A percentile compares a stretch with the other conserved stretches of the same genome.
Conservation (phyloP, 2,797 vertebrate genomes). For the Hippocampus kuda region DNA sequence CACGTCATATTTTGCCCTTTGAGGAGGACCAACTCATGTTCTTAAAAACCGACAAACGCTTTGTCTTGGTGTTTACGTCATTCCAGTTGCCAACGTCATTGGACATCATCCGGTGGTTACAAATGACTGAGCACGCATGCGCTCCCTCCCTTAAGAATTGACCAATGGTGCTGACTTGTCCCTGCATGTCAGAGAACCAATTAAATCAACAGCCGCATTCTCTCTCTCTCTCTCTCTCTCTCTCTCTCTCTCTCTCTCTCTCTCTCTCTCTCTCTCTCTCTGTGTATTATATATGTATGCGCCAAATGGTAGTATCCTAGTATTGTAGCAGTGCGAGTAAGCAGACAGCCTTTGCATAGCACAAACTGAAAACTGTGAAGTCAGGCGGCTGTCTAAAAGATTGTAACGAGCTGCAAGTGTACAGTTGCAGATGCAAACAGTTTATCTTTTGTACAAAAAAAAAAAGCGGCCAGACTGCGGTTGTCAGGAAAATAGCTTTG, state of each 20-base stretch:
- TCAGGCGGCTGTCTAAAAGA: constrained; percentile 31
- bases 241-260: too few species aligned
- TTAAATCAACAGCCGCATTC: constrained; percentile 16
- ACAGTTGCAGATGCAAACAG: constrained; percentile 23
- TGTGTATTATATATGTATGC: neutral
- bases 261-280: constrained; percentile 2
- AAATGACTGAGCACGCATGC: constrained; percentile 34
- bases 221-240: too few species aligned
- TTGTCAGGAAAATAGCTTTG: constrained; percentile 26
- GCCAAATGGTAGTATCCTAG: constrained; percentile 17
- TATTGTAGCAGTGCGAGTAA: constrained; percentile 21
- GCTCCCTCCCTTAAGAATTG: constrained; percentile 24
- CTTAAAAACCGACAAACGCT: constrained; percentile 1
- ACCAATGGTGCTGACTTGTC: constrained; percentile 20
- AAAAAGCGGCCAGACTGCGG: constrained; percentile 27
- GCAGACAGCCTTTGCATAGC: constrained; percentile 29
- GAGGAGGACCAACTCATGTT: neutral
- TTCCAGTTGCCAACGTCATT: constrained; percentile 38
- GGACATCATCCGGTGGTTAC: neutral
- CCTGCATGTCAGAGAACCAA: constrained; percentile 47
- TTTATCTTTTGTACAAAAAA: constrained; percentile 45
- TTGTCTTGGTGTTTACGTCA: constrained; percentile 11
- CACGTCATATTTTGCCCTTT: neutral
- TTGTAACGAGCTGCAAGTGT: constrained; percentile 24
- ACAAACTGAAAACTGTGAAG: constrained; percentile 43